Evolutionary conservation across 1,140 invertebrate genomes (phyloP).

Genomic region (Cotesia typhae): DNA sequence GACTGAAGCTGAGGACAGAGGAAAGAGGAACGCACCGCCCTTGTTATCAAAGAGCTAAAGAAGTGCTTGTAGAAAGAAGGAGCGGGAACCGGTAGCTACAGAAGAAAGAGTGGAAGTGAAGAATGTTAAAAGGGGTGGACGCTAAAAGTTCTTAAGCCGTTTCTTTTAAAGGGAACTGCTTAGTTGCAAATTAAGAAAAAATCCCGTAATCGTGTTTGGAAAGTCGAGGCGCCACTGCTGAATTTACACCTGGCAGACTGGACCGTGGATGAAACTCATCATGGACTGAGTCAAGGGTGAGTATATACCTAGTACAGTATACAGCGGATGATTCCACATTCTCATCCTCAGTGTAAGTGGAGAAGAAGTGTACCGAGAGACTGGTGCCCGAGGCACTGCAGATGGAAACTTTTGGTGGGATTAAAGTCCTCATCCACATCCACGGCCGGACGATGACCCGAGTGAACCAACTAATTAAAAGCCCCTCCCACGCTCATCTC

Average conservation of each 20-base stretch:
- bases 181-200: constrained; percentile 47
- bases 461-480: constrained; percentile 31
- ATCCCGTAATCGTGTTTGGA: constrained; percentile 46
- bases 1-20: neutral
- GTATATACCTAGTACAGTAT: too few species aligned
- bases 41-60: neutral
- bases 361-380: neutral
- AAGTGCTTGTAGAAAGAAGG: too few species aligned
- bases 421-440: constrained; percentile 21
- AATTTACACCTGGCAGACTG: neutral
- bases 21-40: neutral
- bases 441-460: constrained; percentile 32
- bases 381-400: neutral
- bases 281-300: too few species aligned
- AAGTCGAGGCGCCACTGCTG: constrained; percentile 16
- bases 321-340: too few species aligned
- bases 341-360: too few species aligned
- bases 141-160: constrained; percentile 41
- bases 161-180: constrained; percentile 35
- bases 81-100: too few species aligned
- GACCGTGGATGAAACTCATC: too few species aligned
- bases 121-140: too few species aligned
- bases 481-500: constrained; percentile 17
- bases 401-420: constrained; percentile 30
- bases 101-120: too few species aligned